Base-by-base conservation (phyloP, 1,140 invertebrate genomes). In the Drosophila kikkawai region DNA sequence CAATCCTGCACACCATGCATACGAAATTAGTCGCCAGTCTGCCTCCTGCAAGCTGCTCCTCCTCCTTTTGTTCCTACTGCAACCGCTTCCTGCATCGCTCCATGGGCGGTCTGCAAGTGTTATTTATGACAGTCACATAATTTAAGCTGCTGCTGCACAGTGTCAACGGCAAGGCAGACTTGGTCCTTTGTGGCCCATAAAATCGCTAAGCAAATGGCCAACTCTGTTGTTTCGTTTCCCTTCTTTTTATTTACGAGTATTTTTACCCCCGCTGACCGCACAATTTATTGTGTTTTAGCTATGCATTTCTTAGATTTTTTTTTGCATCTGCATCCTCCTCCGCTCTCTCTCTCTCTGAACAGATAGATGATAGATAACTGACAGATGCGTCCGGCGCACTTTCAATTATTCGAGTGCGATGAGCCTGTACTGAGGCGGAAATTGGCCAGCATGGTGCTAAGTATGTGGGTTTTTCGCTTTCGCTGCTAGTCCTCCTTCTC, bases 111-210 rank as follows among this genome's bases (percentile, higher is more conserved):
- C 44, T 50, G 61, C 74, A 67, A 85, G 68, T 68, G 79, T 82
- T 87, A 86, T 86, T 86, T 86, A 87, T 85, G 68, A 78, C 81
- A 77, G 79, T 65, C 71, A 71, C 81, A 84, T 84, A 71, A 73
- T 76, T 84, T 61, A 79, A 83, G 53, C 64, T 79, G 75, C 68
- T 56, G 53, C 80, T 59, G 64, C 79, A 74, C 66, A 75, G 71
- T 75, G 59, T 80, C 70, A 77, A 76, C 64, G 66, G 42, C 79
- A 75, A 58, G 37, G 41, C 55, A 65, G 36, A 22, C 57, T 11
- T n/a, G 15, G 63, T 77, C 82, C 79, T 82, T 64, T 59, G 60
- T 66, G 82, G 60, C 60, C 67, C 82, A 74, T 85, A 75, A 86
- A 85, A 75, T 56, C 47, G 48, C 65, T 60, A 79, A 75, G 69